A percentile compares a stretch with the other conserved stretches of the same genome.
phyloP scores from a whole-genome alignment of 2,113 vertebrate genomes.

The Astur gentilis region DNA sequence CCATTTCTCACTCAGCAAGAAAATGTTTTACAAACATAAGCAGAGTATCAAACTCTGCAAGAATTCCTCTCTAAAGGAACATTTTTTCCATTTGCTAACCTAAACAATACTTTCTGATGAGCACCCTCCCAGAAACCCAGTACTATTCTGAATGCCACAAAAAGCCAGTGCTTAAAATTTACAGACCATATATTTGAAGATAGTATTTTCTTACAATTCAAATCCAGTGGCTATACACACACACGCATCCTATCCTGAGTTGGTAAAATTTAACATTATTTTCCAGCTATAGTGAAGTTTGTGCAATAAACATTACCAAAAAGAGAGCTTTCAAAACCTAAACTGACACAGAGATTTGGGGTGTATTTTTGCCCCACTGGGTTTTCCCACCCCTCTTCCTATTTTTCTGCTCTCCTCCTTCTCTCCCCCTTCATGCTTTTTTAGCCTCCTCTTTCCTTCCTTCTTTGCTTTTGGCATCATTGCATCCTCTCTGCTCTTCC shows the following conservation, averaged over 20 bases:
- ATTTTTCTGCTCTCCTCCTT: background rate
- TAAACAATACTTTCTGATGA: background rate
- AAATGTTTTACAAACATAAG: background rate
- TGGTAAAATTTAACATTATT: background rate
- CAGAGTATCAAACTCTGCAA: background rate
- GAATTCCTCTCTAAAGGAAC: background rate
- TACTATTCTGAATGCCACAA: background rate
- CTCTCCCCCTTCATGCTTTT: background rate
- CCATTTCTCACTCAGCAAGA: background rate
- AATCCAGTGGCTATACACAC: background rate
- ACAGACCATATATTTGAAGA: background rate
- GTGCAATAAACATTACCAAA: background rate
- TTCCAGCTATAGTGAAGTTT: background rate
- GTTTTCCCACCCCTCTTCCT: background rate
- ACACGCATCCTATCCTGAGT: background rate
- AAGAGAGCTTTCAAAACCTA: background rate
- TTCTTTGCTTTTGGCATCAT: background rate
- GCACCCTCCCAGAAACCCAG: background rate
- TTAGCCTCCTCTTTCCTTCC: background rate
- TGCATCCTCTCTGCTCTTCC: background rate
- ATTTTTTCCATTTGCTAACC: background rate
- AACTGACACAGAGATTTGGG: background rate
- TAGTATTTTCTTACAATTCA: background rate
- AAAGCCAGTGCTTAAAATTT: background rate
- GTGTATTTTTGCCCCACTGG: background rate